Conservation (phyloP, 2,113 vertebrate species). For the Chelonoidis abingdonii region DNA sequence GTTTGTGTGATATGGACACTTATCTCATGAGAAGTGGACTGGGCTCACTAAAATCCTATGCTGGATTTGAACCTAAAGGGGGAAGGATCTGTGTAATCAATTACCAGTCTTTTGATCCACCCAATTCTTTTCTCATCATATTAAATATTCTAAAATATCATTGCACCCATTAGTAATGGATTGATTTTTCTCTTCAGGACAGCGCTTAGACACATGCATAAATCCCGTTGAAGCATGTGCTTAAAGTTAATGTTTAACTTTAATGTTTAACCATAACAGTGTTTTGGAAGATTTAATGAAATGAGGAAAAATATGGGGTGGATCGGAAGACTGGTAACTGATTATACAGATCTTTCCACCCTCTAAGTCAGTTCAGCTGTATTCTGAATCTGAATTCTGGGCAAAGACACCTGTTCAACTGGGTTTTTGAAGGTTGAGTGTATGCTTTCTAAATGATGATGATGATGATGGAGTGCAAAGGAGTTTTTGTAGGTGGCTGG, state of each 20-base stretch:
- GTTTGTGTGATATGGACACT: conserved; percentile 24
- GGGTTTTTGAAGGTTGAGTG: background rate
- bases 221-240: fast-evolving
- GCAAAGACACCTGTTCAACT: background rate
- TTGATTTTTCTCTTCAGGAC: background rate
- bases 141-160: conserved; percentile 55
- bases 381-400: background rate
- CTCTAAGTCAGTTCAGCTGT: background rate
- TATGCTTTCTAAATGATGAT: background rate
- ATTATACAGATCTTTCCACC: background rate
- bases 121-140: conserved; percentile 42
- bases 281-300: background rate
- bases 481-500: background rate
- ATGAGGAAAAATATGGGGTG: background rate
- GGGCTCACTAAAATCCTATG: conserved; percentile 19
- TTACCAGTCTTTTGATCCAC: conserved; percentile 56
- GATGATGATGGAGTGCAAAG: background rate
- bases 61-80: background rate
- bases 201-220: fast-evolving
- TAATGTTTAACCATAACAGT: background rate
- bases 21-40: background rate
- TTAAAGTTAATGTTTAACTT: background rate
- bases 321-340: background rate
- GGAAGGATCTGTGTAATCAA: conserved; percentile 56
- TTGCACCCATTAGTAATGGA: background rate